Conservation (phyloP, 2,797 vertebrate genomes). For the Crocodylus rhombifer region DNA sequence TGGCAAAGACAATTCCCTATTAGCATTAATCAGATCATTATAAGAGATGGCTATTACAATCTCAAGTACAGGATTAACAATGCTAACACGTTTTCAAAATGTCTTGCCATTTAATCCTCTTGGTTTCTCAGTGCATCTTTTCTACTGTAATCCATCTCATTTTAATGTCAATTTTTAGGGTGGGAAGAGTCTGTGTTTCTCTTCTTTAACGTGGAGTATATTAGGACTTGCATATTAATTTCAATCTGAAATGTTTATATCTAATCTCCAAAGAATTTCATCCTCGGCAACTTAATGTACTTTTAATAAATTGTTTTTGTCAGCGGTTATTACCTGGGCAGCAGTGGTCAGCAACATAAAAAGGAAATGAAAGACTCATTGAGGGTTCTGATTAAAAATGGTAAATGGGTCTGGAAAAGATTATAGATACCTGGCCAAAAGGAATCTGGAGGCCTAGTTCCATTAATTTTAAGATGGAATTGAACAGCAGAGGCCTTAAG, state of each 20-base stretch:
- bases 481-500: neutral
- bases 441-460: neutral
- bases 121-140: neutral
- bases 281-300: neutral
- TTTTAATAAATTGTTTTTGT: neutral
- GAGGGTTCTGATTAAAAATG: neutral
- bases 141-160: neutral
- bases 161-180: neutral
- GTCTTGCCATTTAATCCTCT: neutral
- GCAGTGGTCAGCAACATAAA: no score
- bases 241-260: neutral
- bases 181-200: neutral
- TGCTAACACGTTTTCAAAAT: neutral
- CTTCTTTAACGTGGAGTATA: neutral
- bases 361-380: neutral
- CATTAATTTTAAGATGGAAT: fast-evolving
- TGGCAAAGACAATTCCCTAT: neutral
- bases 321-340: neutral
- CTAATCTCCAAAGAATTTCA: neutral
- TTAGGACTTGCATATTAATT: neutral
- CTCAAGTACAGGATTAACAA: no score
- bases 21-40: neutral
- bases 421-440: neutral
- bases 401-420: neutral
- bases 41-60: no score